These are phyloP conservation scores for Shinisaurus crocodilurus DNA, from an alignment of 2,113 vertebrate genomes.

Conservation along the genomic window DNA sequence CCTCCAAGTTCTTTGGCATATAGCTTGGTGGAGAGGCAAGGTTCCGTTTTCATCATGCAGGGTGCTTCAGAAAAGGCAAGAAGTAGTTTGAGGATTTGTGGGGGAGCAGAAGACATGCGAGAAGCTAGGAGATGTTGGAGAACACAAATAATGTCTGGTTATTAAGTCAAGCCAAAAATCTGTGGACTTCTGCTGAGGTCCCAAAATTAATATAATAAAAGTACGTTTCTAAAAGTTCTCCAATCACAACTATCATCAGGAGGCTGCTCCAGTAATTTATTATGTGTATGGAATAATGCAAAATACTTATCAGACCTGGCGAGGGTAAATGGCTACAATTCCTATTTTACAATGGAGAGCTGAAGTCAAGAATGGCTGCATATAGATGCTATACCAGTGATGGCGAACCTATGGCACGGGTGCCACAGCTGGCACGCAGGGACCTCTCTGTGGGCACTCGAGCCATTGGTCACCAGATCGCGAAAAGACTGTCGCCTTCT, in stretches of 20 bases:
- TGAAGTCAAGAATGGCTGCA: not conserved
- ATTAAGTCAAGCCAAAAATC: not conserved
- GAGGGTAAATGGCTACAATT: not conserved
- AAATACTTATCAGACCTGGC: no score
- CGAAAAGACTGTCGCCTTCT: no score
- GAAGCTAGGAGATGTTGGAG: no score
- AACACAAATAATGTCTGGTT: not conserved
- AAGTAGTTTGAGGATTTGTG: not conserved
- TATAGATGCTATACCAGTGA: no score
- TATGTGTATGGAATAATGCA: not conserved
- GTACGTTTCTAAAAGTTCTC: not conserved
- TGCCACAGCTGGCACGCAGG: no score
- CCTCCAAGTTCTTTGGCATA: no score
- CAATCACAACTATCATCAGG: not conserved
- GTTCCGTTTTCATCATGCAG: not conserved
- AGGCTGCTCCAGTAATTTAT: not conserved
- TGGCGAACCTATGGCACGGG: no score
- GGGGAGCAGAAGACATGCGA: not conserved
- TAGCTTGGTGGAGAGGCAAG: not conserved
- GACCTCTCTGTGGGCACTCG: no score
- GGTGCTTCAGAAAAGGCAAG: not conserved
- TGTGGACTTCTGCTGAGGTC: not conserved
- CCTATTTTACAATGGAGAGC: not conserved
- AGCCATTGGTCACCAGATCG: no score
- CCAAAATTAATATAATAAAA: not conserved